Evolutionary conservation across 2,888 invertebrate genomes (phyloP).

Genomic region (Nebria salina): DNA sequence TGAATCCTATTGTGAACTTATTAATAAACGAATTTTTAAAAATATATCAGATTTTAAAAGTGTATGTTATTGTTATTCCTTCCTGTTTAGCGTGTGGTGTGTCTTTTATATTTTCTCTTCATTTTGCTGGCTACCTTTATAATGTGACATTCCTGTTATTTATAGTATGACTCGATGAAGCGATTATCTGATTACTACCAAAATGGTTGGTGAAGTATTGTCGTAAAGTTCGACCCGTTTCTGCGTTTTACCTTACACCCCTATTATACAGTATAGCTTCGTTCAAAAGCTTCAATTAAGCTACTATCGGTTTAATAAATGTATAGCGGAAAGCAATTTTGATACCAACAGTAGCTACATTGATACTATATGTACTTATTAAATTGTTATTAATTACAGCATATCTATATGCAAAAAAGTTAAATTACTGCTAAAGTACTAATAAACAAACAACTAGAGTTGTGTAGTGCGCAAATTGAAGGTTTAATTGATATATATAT

Average conservation of each 20-base stretch:
- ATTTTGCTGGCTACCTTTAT: too few relatives aligned
- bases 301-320: conserved; percentile 60
- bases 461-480: background rate
- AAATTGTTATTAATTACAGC: too few relatives aligned
- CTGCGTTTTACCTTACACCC: conserved; percentile 9
- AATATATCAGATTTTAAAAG: conserved; percentile 16
- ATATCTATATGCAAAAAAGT: too few relatives aligned
- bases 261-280: conserved; percentile 54
- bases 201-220: background rate
- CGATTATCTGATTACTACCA: too few relatives aligned
- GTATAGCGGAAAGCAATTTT: conserved; percentile 48
- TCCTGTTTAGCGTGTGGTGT: conserved; percentile 33
- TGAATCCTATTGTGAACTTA: conserved; percentile 36
- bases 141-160: too few relatives aligned
- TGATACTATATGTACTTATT: too few relatives aligned
- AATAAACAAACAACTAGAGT: background rate
- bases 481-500: background rate
- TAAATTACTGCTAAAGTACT: too few relatives aligned
- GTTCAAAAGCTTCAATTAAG: conserved; percentile 59
- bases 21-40: conserved; percentile 20
- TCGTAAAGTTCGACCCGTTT: conserved; percentile 12
- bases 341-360: conserved; percentile 45
- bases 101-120: conserved; percentile 3
- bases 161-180: too few relatives aligned
- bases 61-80: conserved; percentile 42